Conservation (phyloP, 2,797 vertebrate species). For the Gallinago solitaria region DNA sequence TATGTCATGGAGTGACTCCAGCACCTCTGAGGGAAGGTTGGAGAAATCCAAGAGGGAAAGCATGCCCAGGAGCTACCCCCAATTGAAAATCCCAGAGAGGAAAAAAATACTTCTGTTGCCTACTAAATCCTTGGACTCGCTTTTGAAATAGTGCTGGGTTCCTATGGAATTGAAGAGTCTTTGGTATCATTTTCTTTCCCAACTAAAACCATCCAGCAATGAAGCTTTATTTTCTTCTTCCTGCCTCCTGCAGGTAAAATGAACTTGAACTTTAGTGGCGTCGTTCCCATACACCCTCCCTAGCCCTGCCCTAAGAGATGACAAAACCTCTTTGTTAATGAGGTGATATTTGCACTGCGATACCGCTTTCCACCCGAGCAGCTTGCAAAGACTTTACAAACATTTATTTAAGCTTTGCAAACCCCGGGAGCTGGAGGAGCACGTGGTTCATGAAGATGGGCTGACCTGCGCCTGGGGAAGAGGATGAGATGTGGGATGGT, state of each 20-base stretch:
- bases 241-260: not conserved
- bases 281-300: not conserved
- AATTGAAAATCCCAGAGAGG: not conserved
- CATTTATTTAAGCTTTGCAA: constrained; percentile 37
- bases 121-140: not conserved
- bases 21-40: not conserved
- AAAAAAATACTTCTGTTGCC: not conserved
- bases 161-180: not conserved
- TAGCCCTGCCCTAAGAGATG: not conserved
- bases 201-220: not conserved
- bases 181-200: not conserved
- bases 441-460: not conserved
- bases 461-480: not conserved
- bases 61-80: not conserved
- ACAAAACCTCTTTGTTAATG: constrained; percentile 42
- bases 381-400: constrained; percentile 37
- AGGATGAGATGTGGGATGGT: fast-evolving
- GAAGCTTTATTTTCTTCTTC: not conserved
- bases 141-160: not conserved
- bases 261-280: not conserved
- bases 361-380: not conserved
- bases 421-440: not conserved
- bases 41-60: not conserved
- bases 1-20: not conserved
- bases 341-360: not conserved